Base-by-base conservation (phyloP, 2,888 invertebrate genomes). In the Euplagia quadripunctaria region DNA sequence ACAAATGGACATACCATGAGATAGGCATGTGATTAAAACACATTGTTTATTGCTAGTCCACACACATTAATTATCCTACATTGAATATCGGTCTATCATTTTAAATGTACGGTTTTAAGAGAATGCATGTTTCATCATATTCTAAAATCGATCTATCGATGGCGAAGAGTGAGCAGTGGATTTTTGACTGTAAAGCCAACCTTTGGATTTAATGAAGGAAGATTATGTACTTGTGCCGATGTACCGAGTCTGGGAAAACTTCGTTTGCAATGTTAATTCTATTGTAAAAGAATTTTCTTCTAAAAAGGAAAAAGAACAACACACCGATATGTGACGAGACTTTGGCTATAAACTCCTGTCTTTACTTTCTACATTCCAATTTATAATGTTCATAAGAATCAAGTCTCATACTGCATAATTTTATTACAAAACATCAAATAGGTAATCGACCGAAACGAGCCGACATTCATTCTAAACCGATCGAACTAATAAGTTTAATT, bases 401-500 rank as follows among this genome's bases (percentile, higher is more conserved):
- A 7, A 42, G 17, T 42, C 5, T 64, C 9, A 43, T 64, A 43
- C 3, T 11, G 43, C 9, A 49, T 20, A 46, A 46, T 42, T 68
- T 9, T 51, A 51, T 51, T 31, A n/a, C 52, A 68, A 4, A 8
- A 49, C 16, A 49, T 66, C 31, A 49, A 31, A 49, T n/a, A 20
- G n/a, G 20, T 12, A 68, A 8, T 42, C 17, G 12, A 43, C n/a
- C n/a, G 17, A 42, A 20, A 42, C 42, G 68, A 42, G 17, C 42
- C 55, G 12, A 20, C 49, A 20, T n/a, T 63, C n/a, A 49, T n/a
- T 41, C 14, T 16, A 41, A 49, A 7, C 51, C 41, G 17, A 46
- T 46, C 17, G 3, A 12, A 64, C 42, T 64, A 70, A 70, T 70
- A 52, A 49, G 51, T 51, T 70, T 70, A 70, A 70, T 70, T 70